Evolutionary conservation across 2,797 vertebrate species (phyloP).

Genomic region (Squalus acanthias): DNA sequence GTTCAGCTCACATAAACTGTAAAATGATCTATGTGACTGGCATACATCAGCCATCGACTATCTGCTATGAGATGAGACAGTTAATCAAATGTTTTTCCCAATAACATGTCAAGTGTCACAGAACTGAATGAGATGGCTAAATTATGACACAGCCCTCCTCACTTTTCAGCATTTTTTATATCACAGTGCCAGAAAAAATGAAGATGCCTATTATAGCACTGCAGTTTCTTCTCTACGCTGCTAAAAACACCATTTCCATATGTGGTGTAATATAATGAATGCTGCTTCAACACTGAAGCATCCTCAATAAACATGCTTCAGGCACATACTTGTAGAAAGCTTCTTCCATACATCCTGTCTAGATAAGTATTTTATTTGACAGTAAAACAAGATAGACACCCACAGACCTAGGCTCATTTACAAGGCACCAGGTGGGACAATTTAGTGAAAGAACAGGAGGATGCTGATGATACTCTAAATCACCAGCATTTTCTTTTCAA

Average conservation of each 20-base stretch:
- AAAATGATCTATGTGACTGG: constrained; percentile 4
- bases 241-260: neutral
- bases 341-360: neutral
- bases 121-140: neutral
- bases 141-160: neutral
- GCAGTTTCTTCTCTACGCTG: neutral
- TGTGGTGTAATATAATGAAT: neutral
- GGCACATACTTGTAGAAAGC: neutral
- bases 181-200: neutral
- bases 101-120: neutral
- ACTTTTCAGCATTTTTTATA: neutral
- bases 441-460: neutral
- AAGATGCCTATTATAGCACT: neutral
- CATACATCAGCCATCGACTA: neutral
- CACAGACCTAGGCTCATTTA: neutral
- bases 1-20: neutral
- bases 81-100: neutral
- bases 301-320: neutral
- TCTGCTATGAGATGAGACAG: neutral
- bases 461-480: neutral
- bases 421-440: neutral
- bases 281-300: neutral
- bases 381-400: neutral
- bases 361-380: neutral
- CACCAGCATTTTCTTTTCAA: neutral